A percentile compares a stretch with the other conserved stretches of the same genome.
These are phyloP conservation scores for Toxonevra muliebris DNA, from an alignment of 2,888 invertebrate species.

Conservation along the genomic window DNA sequence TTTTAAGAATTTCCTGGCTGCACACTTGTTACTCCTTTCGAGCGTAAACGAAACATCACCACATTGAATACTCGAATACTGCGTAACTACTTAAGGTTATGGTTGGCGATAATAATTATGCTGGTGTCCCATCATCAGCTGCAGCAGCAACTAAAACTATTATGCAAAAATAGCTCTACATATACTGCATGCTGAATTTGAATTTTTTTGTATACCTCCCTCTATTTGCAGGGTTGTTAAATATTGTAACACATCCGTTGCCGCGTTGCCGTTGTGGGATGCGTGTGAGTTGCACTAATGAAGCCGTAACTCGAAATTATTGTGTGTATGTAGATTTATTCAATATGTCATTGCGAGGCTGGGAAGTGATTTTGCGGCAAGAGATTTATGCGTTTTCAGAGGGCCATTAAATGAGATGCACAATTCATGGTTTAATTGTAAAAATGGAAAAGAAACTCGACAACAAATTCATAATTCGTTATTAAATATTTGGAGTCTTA, in stretches of 20 bases:
- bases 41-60: constrained; percentile 55
- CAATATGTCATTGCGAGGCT: constrained; percentile 8
- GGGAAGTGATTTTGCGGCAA: constrained; percentile 15
- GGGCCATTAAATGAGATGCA: constrained; percentile 19
- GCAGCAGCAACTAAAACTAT: background rate
- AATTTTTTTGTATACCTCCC: constrained; percentile 4
- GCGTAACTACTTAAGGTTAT: constrained; percentile 2
- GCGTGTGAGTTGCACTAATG: constrained; percentile 54
- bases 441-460: no score
- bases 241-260: constrained; percentile 29
- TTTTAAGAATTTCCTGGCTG: constrained; percentile 49
- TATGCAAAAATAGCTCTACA: background rate
- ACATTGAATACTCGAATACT: background rate
- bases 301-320: constrained; percentile 48
- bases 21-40: constrained; percentile 52
- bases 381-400: constrained; percentile 13
- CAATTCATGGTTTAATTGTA: background rate
- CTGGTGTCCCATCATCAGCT: constrained; percentile 8
- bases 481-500: no score
- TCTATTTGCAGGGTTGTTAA: no score
- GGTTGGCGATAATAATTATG: constrained; percentile 1
- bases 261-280: constrained; percentile 21
- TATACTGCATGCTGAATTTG: background rate
- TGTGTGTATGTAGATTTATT: constrained; percentile 41
- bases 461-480: no score